Evolutionary conservation across 2,888 invertebrate species (phyloP), one percentile per base, ranked within the genome.

Genomic region (Bursaphelenchus okinawaensis): DNA sequence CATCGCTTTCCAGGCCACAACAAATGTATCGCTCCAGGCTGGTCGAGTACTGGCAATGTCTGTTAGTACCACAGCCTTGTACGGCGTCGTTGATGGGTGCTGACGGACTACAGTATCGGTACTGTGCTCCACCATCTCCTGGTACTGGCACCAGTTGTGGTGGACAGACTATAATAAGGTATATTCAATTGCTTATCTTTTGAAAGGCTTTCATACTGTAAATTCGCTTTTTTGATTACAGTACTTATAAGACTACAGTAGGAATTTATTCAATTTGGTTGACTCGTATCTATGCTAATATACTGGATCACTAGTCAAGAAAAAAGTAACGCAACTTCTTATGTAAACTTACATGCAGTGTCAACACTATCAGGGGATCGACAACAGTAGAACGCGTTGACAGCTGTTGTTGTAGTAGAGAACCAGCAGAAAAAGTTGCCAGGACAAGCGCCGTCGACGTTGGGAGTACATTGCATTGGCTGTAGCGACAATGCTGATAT

Each of bases 361-460:
- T 80, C 80, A 20, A 80, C 77, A 55, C 67, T 71, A 59, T 80
- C 80, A 51, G 80, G 80, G 7, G 80, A 80, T 27, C 80, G 69
- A 62, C 81, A 81, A 67, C 81, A 81, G 67, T 81, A 81, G 74
- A 80, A 81, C 20, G 78, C 77, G 67, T 80, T 80, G 51, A 79
- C 79, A 19, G 78, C 74, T 16, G 78, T 75, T 12, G 75, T 73
- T 0, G 79, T 77, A 26, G 81, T 77, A 7, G 79, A 80, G 75
- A 71, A 76, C 81, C 81, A 81, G 66, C 81, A 81, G 77, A 81
- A 81, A 72, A 81, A 81, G 72, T 78, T 78, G 50, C 80, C 76
- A 0, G 80, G 80, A 63, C 80, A 81, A 4, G 80, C 76, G 50
- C 81, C 80, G 60, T 79, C 80, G 29, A 81, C 79, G 62, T 79